Evolutionary conservation across 2,888 invertebrate species (phyloP), one percentile per base, ranked within the genome.

Genomic region (Protula sp.): DNA sequence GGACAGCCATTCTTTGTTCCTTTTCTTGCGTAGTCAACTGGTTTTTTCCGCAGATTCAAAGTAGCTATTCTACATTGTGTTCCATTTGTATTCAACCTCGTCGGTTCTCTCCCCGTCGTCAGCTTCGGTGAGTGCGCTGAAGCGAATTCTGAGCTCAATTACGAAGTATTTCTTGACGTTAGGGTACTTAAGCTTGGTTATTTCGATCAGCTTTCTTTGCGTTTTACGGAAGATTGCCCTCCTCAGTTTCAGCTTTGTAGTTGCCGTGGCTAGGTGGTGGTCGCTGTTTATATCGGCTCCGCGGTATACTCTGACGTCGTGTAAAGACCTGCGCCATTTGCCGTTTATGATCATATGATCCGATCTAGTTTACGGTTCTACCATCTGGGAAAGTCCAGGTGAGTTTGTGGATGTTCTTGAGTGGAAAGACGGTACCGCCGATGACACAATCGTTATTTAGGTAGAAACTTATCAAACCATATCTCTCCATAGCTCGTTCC

Each of bases 311-410:
- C n/a, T n/a, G n/a, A n/a, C n/a, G n/a, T n/a, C n/a, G n/a, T n/a
- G n/a, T n/a, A n/a, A n/a, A n/a, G n/a, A n/a, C n/a, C n/a, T n/a
- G n/a, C n/a, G n/a, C n/a, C n/a, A n/a, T n/a, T n/a, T n/a, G n/a
- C 31, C 31, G 31, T 26, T 57, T 14, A 54, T 57, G 52, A 30
- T 22, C 9, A 57, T n/a, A 38, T 57, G 58, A 53, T 57, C 45
- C n/a, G n/a, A n/a, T n/a, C n/a, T n/a, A n/a, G n/a, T n/a, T n/a
- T n/a, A n/a, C n/a, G n/a, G n/a, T n/a, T n/a, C n/a, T n/a, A n/a
- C n/a, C n/a, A n/a, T n/a, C n/a, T n/a, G n/a, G n/a, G n/a, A 60
- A 66, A 27, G 24, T 52, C 63, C 64, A 63, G 53, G 66, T 63
- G 29, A 55, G 27, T 54, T 63, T 67, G 55, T 63, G 61, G 5